Evolutionary conservation across 2,888 invertebrate species (phyloP).

Genomic region (Trilocha varians): DNA sequence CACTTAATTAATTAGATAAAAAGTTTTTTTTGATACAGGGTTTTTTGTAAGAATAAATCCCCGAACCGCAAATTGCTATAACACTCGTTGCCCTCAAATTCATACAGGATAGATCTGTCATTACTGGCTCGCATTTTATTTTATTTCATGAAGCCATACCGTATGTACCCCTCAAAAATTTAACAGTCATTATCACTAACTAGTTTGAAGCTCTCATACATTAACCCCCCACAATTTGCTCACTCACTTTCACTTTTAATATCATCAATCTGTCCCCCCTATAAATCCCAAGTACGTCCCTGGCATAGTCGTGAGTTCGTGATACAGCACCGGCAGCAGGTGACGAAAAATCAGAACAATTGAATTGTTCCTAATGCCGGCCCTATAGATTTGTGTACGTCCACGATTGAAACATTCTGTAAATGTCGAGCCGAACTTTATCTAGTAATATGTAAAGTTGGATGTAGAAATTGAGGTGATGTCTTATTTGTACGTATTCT

Average conservation of each 20-base stretch:
- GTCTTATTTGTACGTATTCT: background rate
- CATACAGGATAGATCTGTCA: too few species aligned
- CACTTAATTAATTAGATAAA: too few species aligned
- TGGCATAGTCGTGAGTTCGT: slow-evolving; percentile 30
- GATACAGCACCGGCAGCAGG: slow-evolving; percentile 26
- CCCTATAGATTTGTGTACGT: slow-evolving; percentile 7
- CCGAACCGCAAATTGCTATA: too few species aligned
- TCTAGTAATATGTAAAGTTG: background rate
- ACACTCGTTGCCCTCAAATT: too few species aligned
- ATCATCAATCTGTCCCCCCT: background rate
- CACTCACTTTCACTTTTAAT: too few species aligned
- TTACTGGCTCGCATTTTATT: too few species aligned
- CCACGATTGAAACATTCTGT: slow-evolving; percentile 7
- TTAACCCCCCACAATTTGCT: background rate
- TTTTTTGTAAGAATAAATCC: too few species aligned
- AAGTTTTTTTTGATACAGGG: too few species aligned
- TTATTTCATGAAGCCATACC: too few species aligned
- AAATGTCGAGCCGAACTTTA: slow-evolving; percentile 5
- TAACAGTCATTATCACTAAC: too few species aligned
- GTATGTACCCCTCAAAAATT: too few species aligned
- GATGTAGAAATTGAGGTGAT: background rate
- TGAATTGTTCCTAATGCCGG: slow-evolving; percentile 27
- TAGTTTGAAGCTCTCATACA: too few species aligned
- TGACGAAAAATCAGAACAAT: slow-evolving; percentile 40
- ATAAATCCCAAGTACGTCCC: background rate